A percentile compares a stretch with the other conserved stretches of the same genome.
phyloP scores from a whole-genome alignment of 2,113 vertebrate genomes.

The Caretta caretta region DNA sequence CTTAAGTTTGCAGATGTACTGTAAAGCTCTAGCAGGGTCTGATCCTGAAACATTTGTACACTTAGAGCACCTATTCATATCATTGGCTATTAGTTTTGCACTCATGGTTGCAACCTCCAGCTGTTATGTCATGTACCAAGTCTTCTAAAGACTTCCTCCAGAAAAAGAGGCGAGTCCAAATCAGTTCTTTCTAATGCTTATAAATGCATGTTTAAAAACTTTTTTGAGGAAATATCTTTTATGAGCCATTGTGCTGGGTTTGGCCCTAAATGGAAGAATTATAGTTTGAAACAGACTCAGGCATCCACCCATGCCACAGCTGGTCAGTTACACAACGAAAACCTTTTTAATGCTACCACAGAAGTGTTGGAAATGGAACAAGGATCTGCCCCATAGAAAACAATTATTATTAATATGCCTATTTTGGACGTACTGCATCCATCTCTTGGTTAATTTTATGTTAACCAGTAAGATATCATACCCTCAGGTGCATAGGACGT shows the following conservation, averaged over 20 bases:
- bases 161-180: neutral
- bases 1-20: neutral
- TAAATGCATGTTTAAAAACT: no score
- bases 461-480: neutral
- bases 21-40: neutral
- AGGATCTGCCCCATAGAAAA: neutral
- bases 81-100: neutral
- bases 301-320: neutral
- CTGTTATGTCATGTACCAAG: neutral
- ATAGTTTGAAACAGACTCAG: neutral
- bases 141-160: neutral
- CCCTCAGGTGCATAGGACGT: no score
- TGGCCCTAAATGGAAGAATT: neutral
- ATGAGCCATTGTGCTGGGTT: neutral
- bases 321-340: neutral
- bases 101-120: neutral
- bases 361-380: neutral
- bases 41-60: neutral
- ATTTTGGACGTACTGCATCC: neutral
- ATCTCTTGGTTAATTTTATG: neutral
- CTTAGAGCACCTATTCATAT: neutral
- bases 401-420: neutral
- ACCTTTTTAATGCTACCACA: neutral
- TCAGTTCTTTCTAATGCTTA: no score
- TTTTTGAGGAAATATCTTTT: neutral